phyloP scores from a whole-genome alignment of 2,113 vertebrate species.

The Mirounga angustirostris region DNA sequence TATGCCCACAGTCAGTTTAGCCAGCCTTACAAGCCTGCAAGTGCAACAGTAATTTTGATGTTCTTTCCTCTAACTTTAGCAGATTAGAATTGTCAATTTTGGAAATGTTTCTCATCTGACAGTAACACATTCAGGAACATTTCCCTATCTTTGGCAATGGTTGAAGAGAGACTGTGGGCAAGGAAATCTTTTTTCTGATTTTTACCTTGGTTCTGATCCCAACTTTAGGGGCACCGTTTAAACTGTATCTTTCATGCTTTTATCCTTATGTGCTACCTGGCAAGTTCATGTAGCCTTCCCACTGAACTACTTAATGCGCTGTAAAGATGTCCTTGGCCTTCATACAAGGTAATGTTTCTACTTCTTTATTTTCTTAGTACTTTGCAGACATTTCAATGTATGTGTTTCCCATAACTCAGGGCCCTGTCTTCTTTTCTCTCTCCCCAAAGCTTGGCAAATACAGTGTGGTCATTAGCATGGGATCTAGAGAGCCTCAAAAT shows the following conservation, averaged over 20 bases:
- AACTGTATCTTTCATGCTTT: neutral
- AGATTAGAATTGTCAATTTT: constrained; percentile 1
- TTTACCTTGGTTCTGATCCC: constrained; percentile 17
- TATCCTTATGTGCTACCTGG: neutral
- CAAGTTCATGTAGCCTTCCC: neutral
- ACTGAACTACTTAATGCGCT: neutral
- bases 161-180: constrained; percentile 12
- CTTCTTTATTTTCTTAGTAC: constrained; percentile 19
- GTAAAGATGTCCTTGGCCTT: neutral
- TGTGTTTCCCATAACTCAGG: neutral
- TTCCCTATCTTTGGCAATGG: neutral
- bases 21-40: neutral
- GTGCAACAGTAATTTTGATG: neutral
- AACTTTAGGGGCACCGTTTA: neutral
- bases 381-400: neutral
- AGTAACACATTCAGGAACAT: neutral
- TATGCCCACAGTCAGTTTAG: neutral
- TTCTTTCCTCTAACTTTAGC: constrained; percentile 14
- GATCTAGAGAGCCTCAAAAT: constrained; percentile 11
- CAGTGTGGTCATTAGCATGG: neutral
- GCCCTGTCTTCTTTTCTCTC: neutral
- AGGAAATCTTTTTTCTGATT: neutral
- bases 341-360: neutral
- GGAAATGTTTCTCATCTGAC: neutral
- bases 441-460: neutral